Percentiles rank a stretch among this genome's conserved stretches.
Evolutionary conservation across 2,113 vertebrate genomes (phyloP).

Genomic region (Fulmarus glacialis): DNA sequence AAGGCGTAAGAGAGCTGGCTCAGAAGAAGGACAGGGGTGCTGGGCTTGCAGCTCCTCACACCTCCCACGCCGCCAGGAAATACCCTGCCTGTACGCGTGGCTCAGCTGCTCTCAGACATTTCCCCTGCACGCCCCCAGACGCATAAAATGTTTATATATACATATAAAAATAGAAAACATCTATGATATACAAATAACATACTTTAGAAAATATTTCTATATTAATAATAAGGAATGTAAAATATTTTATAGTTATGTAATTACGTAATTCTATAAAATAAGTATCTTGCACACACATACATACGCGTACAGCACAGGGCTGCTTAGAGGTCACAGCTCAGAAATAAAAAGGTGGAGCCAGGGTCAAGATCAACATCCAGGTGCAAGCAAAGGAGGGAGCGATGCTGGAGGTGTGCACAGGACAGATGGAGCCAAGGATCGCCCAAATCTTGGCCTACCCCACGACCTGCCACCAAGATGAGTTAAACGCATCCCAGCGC

Average conservation of each 20-base stretch:
- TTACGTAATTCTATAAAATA: not conserved
- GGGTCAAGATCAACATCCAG: not conserved
- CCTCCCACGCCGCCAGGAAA: slow-evolving; percentile 15
- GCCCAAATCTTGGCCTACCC: not conserved
- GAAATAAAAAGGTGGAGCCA: not conserved
- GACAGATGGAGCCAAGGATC: not conserved
- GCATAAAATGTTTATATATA: not conserved
- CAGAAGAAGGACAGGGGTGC: not conserved
- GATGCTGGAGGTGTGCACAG: not conserved
- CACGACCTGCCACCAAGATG: rapidly evolving
- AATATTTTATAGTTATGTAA: too few species aligned
- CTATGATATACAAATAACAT: too few species aligned
- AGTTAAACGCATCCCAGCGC: not conserved
- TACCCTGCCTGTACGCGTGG: not conserved
- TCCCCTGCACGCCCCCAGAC: not conserved
- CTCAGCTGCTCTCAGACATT: slow-evolving; percentile 32
- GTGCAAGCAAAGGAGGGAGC: not conserved
- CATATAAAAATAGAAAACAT: not conserved
- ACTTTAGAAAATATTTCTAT: too few species aligned
- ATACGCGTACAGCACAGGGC: not conserved
- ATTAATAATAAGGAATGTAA: too few species aligned
- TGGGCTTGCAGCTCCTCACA: not conserved
- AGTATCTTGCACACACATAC: not conserved
- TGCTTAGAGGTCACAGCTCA: not conserved
- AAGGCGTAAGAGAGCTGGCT: not conserved